Evolutionary conservation across 2,113 vertebrate genomes (phyloP).

Genomic region (Gadus macrocephalus): DNA sequence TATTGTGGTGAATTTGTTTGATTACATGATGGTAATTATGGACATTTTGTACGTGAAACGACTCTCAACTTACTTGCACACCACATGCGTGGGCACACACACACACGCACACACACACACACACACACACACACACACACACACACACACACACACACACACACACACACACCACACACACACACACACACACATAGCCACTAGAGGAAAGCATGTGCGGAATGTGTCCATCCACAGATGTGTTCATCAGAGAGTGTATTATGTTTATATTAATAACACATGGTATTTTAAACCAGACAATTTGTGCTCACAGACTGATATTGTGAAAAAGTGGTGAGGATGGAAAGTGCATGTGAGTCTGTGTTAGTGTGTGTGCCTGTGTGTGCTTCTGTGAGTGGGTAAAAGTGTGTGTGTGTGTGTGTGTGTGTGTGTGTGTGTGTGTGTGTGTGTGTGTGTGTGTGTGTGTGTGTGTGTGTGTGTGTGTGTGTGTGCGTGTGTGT

Average conservation of each 20-base stretch:
- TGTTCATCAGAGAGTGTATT: conserved; percentile 45
- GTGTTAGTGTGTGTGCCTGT: neutral
- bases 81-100: neutral
- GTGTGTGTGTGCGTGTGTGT: neutral
- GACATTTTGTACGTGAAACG: conserved; percentile 16
- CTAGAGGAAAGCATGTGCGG: conserved; percentile 24
- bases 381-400: neutral
- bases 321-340: neutral
- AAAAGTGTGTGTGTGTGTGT: neutral
- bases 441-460: neutral
- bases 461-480: neutral
- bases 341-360: conserved; percentile 3
- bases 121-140: conserved; percentile 17
- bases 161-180: conserved; percentile 1
- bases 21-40: conserved; percentile 56
- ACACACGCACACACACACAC: neutral
- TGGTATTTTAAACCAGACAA: conserved; percentile 26
- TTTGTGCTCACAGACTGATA: conserved; percentile 6
- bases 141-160: neutral
- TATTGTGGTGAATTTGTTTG: conserved; percentile 40
- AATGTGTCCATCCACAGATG: conserved; percentile 14
- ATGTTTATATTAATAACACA: conserved; percentile 59
- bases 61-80: neutral
- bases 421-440: neutral
- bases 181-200: conserved; percentile 16